Evolutionary conservation across 2,888 invertebrate species (phyloP).

Genomic region (Bursaphelenchus okinawaensis): DNA sequence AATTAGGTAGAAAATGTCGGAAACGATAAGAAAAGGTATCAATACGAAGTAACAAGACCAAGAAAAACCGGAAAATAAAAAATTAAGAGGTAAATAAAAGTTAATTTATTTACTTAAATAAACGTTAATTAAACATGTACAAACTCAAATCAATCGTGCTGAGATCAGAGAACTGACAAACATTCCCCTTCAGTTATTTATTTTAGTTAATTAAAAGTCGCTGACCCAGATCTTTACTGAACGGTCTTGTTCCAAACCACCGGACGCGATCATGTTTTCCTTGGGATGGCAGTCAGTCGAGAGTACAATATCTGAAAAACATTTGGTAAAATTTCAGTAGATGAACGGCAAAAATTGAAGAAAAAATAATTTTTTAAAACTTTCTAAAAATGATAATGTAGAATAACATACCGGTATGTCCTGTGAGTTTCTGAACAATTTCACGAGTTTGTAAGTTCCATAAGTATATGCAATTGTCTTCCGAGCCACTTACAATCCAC

Average conservation of each 20-base stretch:
- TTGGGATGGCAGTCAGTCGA: slow-evolving; percentile 98
- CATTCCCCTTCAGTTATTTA: too few species aligned
- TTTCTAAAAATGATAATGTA: background rate
- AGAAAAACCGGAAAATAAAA: too few species aligned
- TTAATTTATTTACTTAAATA: too few species aligned
- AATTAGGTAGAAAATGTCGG: too few species aligned
- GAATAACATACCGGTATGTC: slow-evolving; percentile 82
- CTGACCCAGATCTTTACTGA: slow-evolving; percentile 98
- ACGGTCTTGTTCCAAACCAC: slow-evolving; percentile 94
- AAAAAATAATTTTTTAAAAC: background rate
- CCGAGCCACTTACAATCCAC: slow-evolving; percentile 99
- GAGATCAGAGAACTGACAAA: too few species aligned
- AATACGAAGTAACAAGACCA: too few species aligned
- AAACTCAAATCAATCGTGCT: too few species aligned
- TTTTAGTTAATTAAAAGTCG: slow-evolving; percentile 62
- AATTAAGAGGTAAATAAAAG: too few species aligned
- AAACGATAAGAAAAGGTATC: too few species aligned
- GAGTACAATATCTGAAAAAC: slow-evolving; percentile 72
- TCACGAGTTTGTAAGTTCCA: slow-evolving; percentile 99
- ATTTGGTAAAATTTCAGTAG: slow-evolving; percentile 66
- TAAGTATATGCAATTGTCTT: slow-evolving; percentile 95
- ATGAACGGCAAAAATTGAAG: slow-evolving; percentile 64
- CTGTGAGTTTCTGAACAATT: slow-evolving; percentile 92
- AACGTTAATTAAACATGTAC: too few species aligned
- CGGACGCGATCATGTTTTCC: slow-evolving; percentile 97